Evolutionary conservation across 2,888 invertebrate genomes (phyloP), one percentile per base, ranked within the genome.

Genomic region (Caenorhabditis sp.): DNA sequence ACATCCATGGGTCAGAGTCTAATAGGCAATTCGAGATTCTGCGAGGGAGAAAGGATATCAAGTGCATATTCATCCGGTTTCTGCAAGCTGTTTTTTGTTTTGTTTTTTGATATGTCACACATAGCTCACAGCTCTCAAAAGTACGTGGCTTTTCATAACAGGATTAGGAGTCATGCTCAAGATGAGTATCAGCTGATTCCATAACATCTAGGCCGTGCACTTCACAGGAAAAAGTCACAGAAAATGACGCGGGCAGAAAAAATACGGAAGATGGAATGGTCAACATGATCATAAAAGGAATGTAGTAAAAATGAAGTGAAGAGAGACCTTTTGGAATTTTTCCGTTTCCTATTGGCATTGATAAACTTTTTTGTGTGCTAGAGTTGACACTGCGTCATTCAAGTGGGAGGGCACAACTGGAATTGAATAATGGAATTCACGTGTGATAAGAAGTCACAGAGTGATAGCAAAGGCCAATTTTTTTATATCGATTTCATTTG

Each of bases 371-470:
- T 44, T 61, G 37, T 76, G 76, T 60, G n/a, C 40, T 11, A 35
- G 40, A 13, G 6, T 51, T 47, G 28, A 40, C 51, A 58, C 65
- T 58, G 65, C 65, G 74, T 65, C 74, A 74, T 28, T 64, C n/a
- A 11, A 62, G 64, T 37, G 13, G 60, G 60, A 74, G 60, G 53
- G 51, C 76, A 61, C 44, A 76, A 67, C 61, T 53, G 67, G 60
- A 74, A 67, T 74, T 74, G 58, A 60, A 37, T 65, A 58, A 67
- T 60, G 72, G 65, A 74, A 67, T 76, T 72, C 72, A 56, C 47
- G 67, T 76, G 26, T 50, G 76, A 76, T 76, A 76, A 76, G 67
- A 32, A 32, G 13, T 11, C 11, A 60, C 32, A 56, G 26, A 35
- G 35, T 18, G 64, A 74, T 74, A 74, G 65, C 51, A 35, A 32